These are phyloP conservation scores for Anomalospiza imberbis DNA, from an alignment of 2,797 vertebrate species.

Conservation along the genomic window DNA sequence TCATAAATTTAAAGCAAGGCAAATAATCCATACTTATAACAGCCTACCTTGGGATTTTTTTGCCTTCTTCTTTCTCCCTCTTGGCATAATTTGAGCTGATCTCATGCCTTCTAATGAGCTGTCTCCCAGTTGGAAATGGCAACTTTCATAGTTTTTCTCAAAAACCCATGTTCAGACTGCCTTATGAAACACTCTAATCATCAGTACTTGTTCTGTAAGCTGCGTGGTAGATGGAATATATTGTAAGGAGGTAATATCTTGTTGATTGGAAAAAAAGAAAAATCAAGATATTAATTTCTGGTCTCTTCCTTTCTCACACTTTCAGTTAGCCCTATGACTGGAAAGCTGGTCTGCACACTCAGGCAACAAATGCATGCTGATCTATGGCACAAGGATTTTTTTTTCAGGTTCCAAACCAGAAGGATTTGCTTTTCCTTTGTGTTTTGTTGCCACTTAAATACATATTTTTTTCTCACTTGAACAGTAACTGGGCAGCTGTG, in stretches of 20 bases:
- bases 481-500: background rate
- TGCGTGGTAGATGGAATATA: background rate
- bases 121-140: constrained; percentile 7
- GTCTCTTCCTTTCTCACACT: background rate
- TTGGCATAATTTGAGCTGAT: constrained; percentile 9
- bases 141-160: background rate
- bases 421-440: background rate
- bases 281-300: background rate
- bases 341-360: background rate
- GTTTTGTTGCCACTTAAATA: background rate
- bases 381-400: background rate
- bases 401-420: background rate
- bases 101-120: constrained; percentile 16
- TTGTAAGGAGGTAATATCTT: background rate
- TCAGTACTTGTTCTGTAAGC: background rate
- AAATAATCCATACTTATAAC: background rate
- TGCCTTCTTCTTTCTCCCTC: background rate
- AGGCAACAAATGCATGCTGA: background rate
- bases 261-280: background rate
- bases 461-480: background rate
- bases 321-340: background rate
- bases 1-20: constrained; percentile 11
- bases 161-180: background rate
- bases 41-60: background rate
- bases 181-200: background rate